Evolutionary conservation across 2,113 vertebrate species (phyloP), one percentile per base, ranked within the genome.

Genomic region (Perca schrenkii): DNA sequence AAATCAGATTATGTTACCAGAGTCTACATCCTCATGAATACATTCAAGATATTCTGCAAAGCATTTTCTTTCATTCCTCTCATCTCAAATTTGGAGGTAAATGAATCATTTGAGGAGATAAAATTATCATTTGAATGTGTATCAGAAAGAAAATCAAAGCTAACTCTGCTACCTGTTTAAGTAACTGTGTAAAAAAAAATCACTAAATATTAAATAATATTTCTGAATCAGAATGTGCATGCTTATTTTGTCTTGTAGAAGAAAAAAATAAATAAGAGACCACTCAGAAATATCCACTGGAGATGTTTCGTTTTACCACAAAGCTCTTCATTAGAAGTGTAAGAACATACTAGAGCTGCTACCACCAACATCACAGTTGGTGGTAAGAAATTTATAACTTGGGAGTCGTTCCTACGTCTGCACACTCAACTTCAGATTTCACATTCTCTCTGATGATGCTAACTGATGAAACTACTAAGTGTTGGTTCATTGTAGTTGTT

Each of bases 381-480:
- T 78, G 22, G 63, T 89, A 72, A 84, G 85, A 83, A 25, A 89
- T 89, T 22, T 70, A 87, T 50, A 83, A 56, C 69, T 43, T 71
- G 86, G 83, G 90, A 90, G 36, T 79, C 43, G 34, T 65, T 68
- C 68, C 31, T 50, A 16, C 16, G 28, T 81, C 70, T 72, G 58
- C 80, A 62, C 63, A 28, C 83, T 86, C 57, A 25, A 11, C 65
- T 77, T 60, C 53, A 52, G 56, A 86, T 92, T 84, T 70, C 67
- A 75, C 78, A 90, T 91, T 93, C 89, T 77, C 74, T 89, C 79
- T 88, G 88, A 89, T 78, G 83, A 73, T 28, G 86, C 67, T 43
- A 57, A 77, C 57, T 86, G 89, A 91, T 4, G 66, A 86, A 87
- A 82, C 77, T 54, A 66, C 49, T 12, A 43, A 82, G 54, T 69